Evolutionary conservation across 2,888 invertebrate genomes (phyloP).

Genomic region (Mimachlamys varia): DNA sequence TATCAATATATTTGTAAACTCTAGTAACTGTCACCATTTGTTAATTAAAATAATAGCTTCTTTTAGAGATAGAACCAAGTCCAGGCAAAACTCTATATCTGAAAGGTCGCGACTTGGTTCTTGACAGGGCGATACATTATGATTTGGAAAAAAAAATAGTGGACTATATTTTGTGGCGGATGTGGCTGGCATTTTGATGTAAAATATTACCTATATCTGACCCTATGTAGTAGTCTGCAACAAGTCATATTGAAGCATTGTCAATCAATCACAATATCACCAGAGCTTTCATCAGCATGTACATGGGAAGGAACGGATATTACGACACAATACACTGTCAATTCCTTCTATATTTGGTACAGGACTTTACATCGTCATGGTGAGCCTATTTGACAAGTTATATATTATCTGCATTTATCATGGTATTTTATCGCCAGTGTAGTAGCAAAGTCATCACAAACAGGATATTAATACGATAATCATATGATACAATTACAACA

Average conservation of each 20-base stretch:
- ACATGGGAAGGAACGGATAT: constrained; percentile 13
- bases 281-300: not conserved
- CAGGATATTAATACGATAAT: constrained; percentile 14
- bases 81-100: not conserved
- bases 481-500: not conserved
- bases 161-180: constrained; percentile 36
- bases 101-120: not conserved
- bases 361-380: not conserved
- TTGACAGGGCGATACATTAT: not conserved
- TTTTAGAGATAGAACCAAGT: not conserved
- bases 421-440: not conserved
- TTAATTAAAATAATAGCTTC: not conserved
- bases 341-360: not conserved
- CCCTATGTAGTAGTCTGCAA: constrained; percentile 33
- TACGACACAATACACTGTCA: not conserved
- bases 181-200: constrained; percentile 23
- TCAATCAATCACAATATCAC: constrained; percentile 16
- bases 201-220: constrained; percentile 31
- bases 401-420: constrained; percentile 2
- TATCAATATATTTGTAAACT: not conserved
- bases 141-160: constrained; percentile 29
- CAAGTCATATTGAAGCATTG: constrained; percentile 25
- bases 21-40: not conserved
- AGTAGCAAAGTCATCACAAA: not conserved
- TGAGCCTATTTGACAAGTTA: not conserved